Conservation (phyloP, 2,113 vertebrate genomes). For the Petaurus breviceps region DNA sequence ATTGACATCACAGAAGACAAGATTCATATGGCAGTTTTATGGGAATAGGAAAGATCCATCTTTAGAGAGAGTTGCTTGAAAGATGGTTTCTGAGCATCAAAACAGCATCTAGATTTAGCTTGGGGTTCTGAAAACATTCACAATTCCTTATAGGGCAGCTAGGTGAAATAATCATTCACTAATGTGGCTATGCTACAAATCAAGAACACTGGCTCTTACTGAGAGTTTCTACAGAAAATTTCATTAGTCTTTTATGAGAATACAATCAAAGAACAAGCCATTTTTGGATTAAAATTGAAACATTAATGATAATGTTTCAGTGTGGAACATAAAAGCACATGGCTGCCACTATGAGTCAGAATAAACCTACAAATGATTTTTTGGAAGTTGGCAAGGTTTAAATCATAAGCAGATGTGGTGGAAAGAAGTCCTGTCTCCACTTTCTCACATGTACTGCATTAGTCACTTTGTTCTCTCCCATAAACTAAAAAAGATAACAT, state of each 20-base stretch:
- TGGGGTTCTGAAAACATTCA: slow-evolving; percentile 3
- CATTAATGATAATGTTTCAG: slow-evolving; percentile 44
- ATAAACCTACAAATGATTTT: slow-evolving; percentile 55
- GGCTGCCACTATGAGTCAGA: slow-evolving; percentile 57
- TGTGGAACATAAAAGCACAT: slow-evolving; percentile 54
- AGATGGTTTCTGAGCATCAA: background rate
- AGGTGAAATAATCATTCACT: background rate
- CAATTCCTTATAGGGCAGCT: background rate
- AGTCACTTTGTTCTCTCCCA: slow-evolving; percentile 75
- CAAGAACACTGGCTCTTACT: background rate
- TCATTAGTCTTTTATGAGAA: background rate
- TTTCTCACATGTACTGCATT: slow-evolving; percentile 71
- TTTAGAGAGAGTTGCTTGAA: background rate
- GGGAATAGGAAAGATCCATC: background rate
- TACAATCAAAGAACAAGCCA: slow-evolving; percentile 21
- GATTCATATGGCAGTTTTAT: background rate
- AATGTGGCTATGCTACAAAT: background rate
- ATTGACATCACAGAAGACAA: background rate
- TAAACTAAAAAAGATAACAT: slow-evolving; percentile 74
- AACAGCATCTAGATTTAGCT: background rate
- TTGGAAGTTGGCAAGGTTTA: slow-evolving; percentile 68
- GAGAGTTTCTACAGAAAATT: slow-evolving; percentile 13
- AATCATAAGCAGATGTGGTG: slow-evolving; percentile 80
- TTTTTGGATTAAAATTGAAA: slow-evolving; percentile 46
- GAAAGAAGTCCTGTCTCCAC: slow-evolving; percentile 64